phyloP scores from a whole-genome alignment of 2,888 invertebrate species.

The Tetheella fluctuosa region DNA sequence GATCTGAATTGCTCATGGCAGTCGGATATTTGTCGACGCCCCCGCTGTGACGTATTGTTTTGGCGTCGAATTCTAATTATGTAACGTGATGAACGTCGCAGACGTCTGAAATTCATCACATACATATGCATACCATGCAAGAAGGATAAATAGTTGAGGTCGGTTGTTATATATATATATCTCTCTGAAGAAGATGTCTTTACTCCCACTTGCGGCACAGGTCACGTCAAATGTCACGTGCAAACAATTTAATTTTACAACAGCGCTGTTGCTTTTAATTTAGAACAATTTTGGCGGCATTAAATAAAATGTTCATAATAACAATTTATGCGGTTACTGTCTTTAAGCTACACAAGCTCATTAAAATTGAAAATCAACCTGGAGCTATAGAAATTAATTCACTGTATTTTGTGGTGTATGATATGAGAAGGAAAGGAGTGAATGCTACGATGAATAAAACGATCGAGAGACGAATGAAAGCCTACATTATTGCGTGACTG shows the following conservation, averaged over 20 bases:
- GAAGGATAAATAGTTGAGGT: neutral
- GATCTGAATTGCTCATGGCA: conserved; percentile 31
- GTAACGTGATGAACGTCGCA: conserved; percentile 45
- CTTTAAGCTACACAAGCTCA: neutral
- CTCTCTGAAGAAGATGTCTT: conserved; percentile 17
- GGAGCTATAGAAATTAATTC: neutral
- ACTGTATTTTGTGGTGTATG: neutral
- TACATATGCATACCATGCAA: conserved; percentile 5
- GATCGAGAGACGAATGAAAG: too few species aligned
- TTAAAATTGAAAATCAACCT: neutral
- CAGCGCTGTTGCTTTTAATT: conserved; percentile 48
- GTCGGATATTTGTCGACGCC: conserved; percentile 47
- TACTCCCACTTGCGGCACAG: conserved; percentile 13
- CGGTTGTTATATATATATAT: conserved; percentile 2
- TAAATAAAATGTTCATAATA: conserved; percentile 38
- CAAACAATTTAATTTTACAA: conserved; percentile 47
- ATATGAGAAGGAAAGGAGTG: too few species aligned
- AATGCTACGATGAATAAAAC: too few species aligned
- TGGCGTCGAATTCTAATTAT: conserved; percentile 55
- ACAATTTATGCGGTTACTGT: conserved; percentile 14
- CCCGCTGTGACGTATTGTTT: conserved; percentile 52
- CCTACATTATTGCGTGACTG: too few species aligned
- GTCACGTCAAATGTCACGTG: conserved; percentile 36
- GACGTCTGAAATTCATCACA: conserved; percentile 30
- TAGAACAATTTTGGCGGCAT: conserved; percentile 50